Conservation (phyloP, 2,797 vertebrate species). For the Steatocranus sp. region DNA sequence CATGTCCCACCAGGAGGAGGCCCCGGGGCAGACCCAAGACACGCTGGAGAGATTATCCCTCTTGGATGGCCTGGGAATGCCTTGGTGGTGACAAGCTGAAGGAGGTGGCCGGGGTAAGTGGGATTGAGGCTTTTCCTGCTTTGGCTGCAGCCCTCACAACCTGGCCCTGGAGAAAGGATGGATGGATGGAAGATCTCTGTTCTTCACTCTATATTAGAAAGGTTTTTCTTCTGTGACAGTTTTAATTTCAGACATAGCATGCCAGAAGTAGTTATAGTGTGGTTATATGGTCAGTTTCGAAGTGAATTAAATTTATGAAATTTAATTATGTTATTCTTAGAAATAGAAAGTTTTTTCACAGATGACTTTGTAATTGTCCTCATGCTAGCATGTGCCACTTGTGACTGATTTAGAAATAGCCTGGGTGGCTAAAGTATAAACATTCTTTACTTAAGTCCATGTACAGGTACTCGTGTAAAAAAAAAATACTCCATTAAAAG, state of each 20-base stretch:
- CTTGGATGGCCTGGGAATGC: background rate
- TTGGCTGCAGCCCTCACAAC: background rate
- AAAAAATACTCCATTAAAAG: background rate
- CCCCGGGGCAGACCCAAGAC: background rate
- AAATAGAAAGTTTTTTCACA: accelerated
- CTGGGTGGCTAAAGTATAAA: background rate
- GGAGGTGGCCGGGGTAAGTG: accelerated
- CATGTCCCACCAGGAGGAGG: background rate
- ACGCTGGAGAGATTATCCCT: background rate
- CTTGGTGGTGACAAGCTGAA: background rate
- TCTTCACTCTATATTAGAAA: conserved; percentile 10
- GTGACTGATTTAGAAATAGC: background rate
- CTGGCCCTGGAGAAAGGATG: background rate
- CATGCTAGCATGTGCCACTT: background rate
- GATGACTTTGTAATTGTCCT: background rate
- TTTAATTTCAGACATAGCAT: conserved; percentile 24
- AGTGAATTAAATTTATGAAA: background rate
- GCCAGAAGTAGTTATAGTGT: background rate
- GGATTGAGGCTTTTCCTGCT: background rate
- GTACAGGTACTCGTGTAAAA: background rate
- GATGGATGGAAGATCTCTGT: conserved; percentile 9
- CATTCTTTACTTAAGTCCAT: background rate
- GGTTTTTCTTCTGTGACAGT: background rate
- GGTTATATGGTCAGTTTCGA: background rate
- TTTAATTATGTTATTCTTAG: background rate